phyloP scores from a whole-genome alignment of 1,140 invertebrate species.

The Trialeurodes vaporariorum region DNA sequence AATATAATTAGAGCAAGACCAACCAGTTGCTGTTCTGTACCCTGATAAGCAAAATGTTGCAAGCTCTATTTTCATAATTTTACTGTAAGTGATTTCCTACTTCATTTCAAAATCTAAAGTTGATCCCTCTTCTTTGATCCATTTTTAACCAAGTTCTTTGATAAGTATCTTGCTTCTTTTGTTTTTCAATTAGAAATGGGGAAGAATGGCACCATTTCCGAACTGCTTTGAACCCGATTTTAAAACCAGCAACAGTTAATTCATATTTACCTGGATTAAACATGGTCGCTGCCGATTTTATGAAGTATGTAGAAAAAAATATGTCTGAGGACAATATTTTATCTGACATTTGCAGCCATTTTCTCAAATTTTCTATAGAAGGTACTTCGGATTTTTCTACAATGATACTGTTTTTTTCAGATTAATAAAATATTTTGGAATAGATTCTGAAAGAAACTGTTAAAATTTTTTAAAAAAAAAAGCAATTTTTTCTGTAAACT shows the following conservation, averaged over 20 bases:
- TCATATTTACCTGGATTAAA: slow-evolving; percentile 26
- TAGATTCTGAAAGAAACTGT: not conserved
- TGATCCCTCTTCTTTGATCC: no score
- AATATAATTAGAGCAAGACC: no score
- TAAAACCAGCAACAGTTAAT: slow-evolving; percentile 25
- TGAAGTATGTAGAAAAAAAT: slow-evolving; percentile 27
- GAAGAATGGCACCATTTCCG: slow-evolving; percentile 33
- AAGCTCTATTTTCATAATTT: no score
- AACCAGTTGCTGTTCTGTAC: no score
- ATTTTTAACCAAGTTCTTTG: no score
- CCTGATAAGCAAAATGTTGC: no score
- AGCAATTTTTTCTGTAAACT: no score
- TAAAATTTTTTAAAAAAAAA: slow-evolving; percentile 15
- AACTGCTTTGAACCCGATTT: slow-evolving; percentile 27
- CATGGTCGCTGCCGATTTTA: slow-evolving; percentile 28
- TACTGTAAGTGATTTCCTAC: no score
- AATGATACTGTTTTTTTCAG: no score
- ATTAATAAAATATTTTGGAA: not conserved
- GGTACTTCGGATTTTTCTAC: slow-evolving; percentile 27
- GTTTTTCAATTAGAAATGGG: slow-evolving; percentile 27
- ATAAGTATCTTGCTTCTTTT: slow-evolving; percentile 2
- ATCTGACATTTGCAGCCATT: slow-evolving; percentile 28
- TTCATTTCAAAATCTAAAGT: no score
- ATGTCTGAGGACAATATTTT: slow-evolving; percentile 22
- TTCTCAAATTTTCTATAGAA: slow-evolving; percentile 32